These are phyloP conservation scores for Asarcornis scutulata DNA, from an alignment of 2,113 vertebrate species.

Conservation along the genomic window DNA sequence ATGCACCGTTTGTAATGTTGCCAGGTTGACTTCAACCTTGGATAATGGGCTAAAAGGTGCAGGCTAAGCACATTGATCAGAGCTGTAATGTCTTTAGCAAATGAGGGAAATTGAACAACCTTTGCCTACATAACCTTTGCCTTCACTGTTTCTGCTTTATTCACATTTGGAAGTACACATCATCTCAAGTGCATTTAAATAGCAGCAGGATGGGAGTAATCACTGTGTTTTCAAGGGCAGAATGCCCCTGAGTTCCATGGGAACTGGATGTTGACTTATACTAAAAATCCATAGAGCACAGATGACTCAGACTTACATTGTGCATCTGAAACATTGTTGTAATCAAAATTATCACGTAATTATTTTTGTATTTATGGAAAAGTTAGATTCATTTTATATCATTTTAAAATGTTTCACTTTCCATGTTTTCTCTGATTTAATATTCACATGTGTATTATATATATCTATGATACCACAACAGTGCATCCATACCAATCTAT, in stretches of 20 bases:
- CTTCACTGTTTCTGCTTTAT: slow-evolving; percentile 14
- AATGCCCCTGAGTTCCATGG: slow-evolving; percentile 18
- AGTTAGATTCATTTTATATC: not conserved
- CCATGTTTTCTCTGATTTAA: not conserved
- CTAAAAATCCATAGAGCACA: not conserved
- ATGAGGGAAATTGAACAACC: not conserved
- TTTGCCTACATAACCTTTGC: slow-evolving; percentile 45
- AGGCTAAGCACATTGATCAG: not conserved
- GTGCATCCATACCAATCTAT: not conserved
- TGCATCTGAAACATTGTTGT: not conserved
- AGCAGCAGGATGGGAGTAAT: slow-evolving; percentile 44
- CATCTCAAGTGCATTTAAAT: slow-evolving; percentile 15
- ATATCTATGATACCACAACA: not conserved
- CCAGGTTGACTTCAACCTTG: not conserved
- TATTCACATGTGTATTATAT: not conserved
- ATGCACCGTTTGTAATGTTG: not conserved
- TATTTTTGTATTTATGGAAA: not conserved
- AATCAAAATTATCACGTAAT: not conserved
- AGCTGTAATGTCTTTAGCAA: slow-evolving; percentile 28
- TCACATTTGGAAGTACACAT: slow-evolving; percentile 15
- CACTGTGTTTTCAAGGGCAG: slow-evolving; percentile 9
- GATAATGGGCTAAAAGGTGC: not conserved
- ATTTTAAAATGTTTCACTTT: not conserved
- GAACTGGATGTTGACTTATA: not conserved
- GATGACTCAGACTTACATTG: not conserved